Base-by-base conservation (phyloP, 2,797 vertebrate species). In the Sebastes flavidus region DNA sequence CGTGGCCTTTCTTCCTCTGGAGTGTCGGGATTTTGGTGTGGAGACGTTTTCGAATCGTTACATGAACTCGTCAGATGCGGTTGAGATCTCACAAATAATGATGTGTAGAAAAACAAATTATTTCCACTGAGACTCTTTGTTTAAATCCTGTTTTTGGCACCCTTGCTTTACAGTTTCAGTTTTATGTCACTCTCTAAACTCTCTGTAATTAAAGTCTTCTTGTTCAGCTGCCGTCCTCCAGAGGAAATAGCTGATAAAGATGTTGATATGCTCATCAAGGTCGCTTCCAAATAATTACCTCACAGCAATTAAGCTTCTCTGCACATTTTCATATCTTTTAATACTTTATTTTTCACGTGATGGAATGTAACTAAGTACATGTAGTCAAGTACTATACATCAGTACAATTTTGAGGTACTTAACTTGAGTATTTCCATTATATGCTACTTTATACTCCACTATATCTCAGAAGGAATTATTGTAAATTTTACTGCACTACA, bases 301-400 rank as follows among this genome's bases (percentile, higher is more conserved):
- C 52, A 72, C 22, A 42, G 24, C 34, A 62, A 61, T 68, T 55
- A 56, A 46, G 32, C 42, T 71, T 73, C 29, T 52, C 29, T 68
- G 46, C 46, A 67, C 25, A 29, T 24, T 30, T 29, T 60, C 0
- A 0, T 59, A 29, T 59, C 58, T 65, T 65, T 22, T 36, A 22
- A 14, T 36, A 36, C n/a, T 34, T 30, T 60, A 60, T 30, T 60
- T 62, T 36, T 62, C 30, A 46, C 14, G 42, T 46, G 42, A 46
- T 46, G 42, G 14, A 46, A 46, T 46, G 42, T 46, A 46, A 46
- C 16, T 46, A 46, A 46, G 6, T 18, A 46, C 14, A 46, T 46
- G 0, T 46, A 46, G 42, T 46, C 42, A 46, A 0, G 42, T 46
- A 46, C 6, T 46, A 0, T 46, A 46, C 42, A 0, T 0, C 12